phyloP scores from a whole-genome alignment of 1,140 invertebrate genomes.

The Oedothorax gibbosus region DNA sequence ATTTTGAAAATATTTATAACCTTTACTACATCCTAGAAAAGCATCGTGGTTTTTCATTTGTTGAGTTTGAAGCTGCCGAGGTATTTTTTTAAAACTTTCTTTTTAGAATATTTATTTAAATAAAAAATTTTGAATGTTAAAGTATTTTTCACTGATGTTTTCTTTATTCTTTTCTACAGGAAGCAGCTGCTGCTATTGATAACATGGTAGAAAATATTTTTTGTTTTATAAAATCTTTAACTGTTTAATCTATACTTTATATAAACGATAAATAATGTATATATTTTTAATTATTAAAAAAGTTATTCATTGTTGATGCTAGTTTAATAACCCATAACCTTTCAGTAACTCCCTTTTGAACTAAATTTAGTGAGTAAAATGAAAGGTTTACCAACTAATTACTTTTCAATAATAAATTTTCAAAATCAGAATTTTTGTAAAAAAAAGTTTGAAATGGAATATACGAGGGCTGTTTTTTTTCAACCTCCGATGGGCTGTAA shows the following conservation, averaged over 20 bases:
- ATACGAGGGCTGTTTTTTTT: too few relatives aligned
- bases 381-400: too few relatives aligned
- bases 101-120: background rate
- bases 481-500: too few relatives aligned
- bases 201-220: slow-evolving; percentile 86
- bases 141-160: background rate
- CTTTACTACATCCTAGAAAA: slow-evolving; percentile 76
- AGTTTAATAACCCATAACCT: too few relatives aligned
- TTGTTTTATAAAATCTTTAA: background rate
- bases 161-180: slow-evolving; percentile 71
- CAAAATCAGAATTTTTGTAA: too few relatives aligned
- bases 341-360: too few relatives aligned
- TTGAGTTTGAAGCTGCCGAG: slow-evolving; percentile 90
- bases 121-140: background rate
- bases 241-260: too few relatives aligned
- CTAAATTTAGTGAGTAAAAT: too few relatives aligned
- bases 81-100: slow-evolving; percentile 64
- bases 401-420: too few relatives aligned
- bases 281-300: background rate
- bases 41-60: slow-evolving; percentile 97
- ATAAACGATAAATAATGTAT: too few relatives aligned
- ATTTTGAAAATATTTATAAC: background rate
- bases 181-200: slow-evolving; percentile 97
- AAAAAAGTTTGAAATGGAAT: too few relatives aligned
- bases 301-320: too few relatives aligned